These are phyloP conservation scores for Ceratina australensis DNA, from an alignment of 1,140 invertebrate species.

Conservation along the genomic window DNA sequence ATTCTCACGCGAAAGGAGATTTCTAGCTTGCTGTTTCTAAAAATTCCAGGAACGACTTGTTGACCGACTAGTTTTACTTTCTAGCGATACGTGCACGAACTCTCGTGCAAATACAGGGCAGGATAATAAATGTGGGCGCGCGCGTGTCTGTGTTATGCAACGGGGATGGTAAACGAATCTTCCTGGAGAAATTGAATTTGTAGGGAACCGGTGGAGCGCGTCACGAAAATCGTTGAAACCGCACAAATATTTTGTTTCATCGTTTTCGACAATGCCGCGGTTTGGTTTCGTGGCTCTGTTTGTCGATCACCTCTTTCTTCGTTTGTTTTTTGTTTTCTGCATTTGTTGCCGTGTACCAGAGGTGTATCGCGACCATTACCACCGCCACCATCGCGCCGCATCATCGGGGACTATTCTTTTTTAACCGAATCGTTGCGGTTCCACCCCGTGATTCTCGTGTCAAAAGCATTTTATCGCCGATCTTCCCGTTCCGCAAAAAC, in stretches of 20 bases:
- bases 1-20: no score
- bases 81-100: not conserved
- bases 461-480: conserved; percentile 26
- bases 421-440: conserved; percentile 14
- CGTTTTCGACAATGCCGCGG: conserved; percentile 31
- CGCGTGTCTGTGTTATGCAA: conserved; percentile 21
- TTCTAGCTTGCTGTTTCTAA: no score
- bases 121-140: not conserved
- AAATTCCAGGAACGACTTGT: no score
- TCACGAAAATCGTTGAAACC: conserved; percentile 57
- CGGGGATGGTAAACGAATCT: conserved; percentile 39
- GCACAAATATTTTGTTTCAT: conserved; percentile 53
- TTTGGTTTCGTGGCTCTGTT: conserved; percentile 36
- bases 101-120: not conserved
- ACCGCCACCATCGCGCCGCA: not conserved
- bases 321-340: conserved; percentile 30
- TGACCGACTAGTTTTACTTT: no score
- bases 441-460: conserved; percentile 20
- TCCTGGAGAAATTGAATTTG: conserved; percentile 63
- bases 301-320: conserved; percentile 44
- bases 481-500: not conserved
- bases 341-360: conserved; percentile 21
- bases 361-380: conserved; percentile 4
- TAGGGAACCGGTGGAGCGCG: conserved; percentile 49
- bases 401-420: conserved; percentile 18